Evolutionary conservation across 1,140 invertebrate species (phyloP).

Genomic region (Phthorimaea operculella): DNA sequence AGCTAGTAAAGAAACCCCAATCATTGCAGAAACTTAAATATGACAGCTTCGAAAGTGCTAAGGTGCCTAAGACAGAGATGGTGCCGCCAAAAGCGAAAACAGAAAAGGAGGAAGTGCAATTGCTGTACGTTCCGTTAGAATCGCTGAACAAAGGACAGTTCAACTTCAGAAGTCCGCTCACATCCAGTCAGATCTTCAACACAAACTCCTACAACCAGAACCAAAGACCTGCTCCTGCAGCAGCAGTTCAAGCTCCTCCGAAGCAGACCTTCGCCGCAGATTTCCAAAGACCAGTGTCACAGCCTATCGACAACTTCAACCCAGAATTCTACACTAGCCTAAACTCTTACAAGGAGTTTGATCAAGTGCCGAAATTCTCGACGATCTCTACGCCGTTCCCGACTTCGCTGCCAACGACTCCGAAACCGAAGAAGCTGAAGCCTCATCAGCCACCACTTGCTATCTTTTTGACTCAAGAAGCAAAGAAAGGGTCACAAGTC

Average conservation of each 20-base stretch:
- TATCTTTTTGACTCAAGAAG: slow-evolving; percentile 75
- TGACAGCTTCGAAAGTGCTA: slow-evolving; percentile 29
- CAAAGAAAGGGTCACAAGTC: slow-evolving; percentile 57
- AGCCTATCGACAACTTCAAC: slow-evolving; percentile 31
- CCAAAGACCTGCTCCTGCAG: slow-evolving; percentile 33
- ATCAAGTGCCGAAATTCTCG: slow-evolving; percentile 42
- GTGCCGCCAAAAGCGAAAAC: slow-evolving; percentile 33
- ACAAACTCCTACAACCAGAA: slow-evolving; percentile 31
- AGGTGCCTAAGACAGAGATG: slow-evolving; percentile 25
- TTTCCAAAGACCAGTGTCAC: slow-evolving; percentile 30
- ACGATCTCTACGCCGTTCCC: slow-evolving; percentile 58
- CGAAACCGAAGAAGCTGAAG: slow-evolving; percentile 70
- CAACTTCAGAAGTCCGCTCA: slow-evolving; percentile 47
- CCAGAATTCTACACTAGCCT: slow-evolving; percentile 32
- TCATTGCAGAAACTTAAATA: slow-evolving; percentile 52
- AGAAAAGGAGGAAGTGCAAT: slow-evolving; percentile 76
- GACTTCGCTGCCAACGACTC: slow-evolving; percentile 56
- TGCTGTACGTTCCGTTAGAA: slow-evolving; percentile 83
- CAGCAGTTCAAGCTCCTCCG: slow-evolving; percentile 23
- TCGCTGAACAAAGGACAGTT: slow-evolving; percentile 73
- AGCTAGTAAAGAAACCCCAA: slow-evolving; percentile 37
- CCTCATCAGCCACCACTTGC: slow-evolving; percentile 85
- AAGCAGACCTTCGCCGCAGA: slow-evolving; percentile 44
- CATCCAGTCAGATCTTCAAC: slow-evolving; percentile 37
- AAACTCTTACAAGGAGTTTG: slow-evolving; percentile 36